Evolutionary conservation across 1,140 invertebrate genomes (phyloP).

Genomic region (Drosophila nikananu): DNA sequence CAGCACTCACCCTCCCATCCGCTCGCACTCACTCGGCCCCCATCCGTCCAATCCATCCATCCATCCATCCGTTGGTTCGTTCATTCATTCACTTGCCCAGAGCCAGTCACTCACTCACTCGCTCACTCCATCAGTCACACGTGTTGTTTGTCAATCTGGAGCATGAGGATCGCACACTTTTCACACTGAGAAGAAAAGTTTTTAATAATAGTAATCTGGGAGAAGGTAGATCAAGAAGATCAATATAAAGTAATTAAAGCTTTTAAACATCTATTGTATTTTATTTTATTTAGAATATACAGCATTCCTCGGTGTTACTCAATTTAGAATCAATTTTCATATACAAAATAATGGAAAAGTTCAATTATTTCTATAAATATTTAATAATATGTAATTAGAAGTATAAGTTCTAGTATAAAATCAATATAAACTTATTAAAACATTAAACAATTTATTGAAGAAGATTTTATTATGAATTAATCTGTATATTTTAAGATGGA

Average conservation of each 20-base stretch:
- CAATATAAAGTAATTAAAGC: neutral
- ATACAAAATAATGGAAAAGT: too few species aligned
- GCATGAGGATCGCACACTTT: conserved; percentile 45
- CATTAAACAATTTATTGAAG: too few species aligned
- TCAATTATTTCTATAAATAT: too few species aligned
- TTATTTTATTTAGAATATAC: too few species aligned
- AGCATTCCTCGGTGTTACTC: too few species aligned
- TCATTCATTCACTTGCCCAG: conserved; percentile 43
- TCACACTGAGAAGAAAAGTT: conserved; percentile 12
- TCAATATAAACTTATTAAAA: too few species aligned
- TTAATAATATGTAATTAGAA: too few species aligned
- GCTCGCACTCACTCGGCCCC: conserved; percentile 7
- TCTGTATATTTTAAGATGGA: too few species aligned
- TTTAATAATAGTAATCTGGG: neutral
- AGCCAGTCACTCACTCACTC: conserved; percentile 49
- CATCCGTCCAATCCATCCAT: conserved; percentile 12
- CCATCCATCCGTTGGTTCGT: conserved; percentile 21
- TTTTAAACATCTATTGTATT: neutral
- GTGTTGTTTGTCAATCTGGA: conserved; percentile 78
- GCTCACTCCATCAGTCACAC: conserved; percentile 64
- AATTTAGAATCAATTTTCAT: too few species aligned
- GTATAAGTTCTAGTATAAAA: too few species aligned
- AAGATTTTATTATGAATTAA: too few species aligned
- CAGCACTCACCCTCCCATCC: conserved; percentile 16
- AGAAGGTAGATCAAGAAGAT: neutral